phyloP scores from a whole-genome alignment of 1,140 invertebrate genomes.

The Anagrus nilaparvatae region DNA sequence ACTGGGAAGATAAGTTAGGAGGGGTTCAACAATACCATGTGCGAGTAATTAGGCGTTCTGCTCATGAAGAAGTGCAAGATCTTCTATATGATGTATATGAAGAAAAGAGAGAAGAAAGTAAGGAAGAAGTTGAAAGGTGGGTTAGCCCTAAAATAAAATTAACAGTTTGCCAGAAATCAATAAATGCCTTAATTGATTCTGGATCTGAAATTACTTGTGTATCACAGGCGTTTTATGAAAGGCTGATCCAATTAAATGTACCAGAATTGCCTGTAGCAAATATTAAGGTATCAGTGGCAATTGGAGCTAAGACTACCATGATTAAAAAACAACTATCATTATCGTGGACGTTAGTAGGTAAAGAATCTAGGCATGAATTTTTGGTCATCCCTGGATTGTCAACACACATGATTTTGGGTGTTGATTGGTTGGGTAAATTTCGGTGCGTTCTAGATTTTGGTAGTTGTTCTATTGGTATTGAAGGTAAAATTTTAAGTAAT shows the following conservation, averaged over 20 bases:
- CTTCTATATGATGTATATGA: background rate
- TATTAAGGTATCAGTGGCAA: slow-evolving; percentile 8
- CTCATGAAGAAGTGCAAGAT: slow-evolving; percentile 10
- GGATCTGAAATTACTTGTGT: slow-evolving; percentile 18
- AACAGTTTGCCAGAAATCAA: background rate
- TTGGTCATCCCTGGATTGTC: slow-evolving; percentile 13
- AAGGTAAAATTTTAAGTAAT: background rate
- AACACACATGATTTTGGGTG: slow-evolving; percentile 15
- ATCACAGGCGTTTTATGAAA: slow-evolving; percentile 13
- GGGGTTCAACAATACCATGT: slow-evolving; percentile 3
- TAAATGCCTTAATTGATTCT: slow-evolving; percentile 14
- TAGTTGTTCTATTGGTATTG: background rate
- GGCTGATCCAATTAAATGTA: slow-evolving; percentile 1
- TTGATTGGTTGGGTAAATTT: slow-evolving; percentile 16
- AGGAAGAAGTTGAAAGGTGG: background rate
- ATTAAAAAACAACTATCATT: slow-evolving; percentile 16
- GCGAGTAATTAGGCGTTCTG: no score
- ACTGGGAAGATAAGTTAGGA: background rate
- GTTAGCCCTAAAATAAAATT: background rate
- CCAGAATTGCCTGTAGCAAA: slow-evolving; percentile 15
- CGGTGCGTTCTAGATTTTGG: slow-evolving; percentile 12
- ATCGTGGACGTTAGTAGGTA: slow-evolving; percentile 5
- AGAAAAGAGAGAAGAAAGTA: background rate
- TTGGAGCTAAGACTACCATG: slow-evolving; percentile 15
- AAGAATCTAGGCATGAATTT: background rate